A percentile compares a stretch with the other conserved stretches of the same genome.
phyloP scores from a whole-genome alignment of 2,888 invertebrate genomes.

The Meta bourneti region DNA sequence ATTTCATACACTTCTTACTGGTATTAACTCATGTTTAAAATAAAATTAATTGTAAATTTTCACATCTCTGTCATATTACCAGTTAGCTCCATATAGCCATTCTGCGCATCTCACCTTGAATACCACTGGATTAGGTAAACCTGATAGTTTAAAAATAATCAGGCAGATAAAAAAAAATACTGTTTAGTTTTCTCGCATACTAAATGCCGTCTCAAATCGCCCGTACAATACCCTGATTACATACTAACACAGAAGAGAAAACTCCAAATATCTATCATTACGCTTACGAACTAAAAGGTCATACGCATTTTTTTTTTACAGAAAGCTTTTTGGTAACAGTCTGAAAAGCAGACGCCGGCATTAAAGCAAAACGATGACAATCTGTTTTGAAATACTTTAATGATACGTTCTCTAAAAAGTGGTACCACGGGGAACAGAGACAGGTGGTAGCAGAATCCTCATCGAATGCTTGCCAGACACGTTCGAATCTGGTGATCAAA shows the following conservation, averaged over 20 bases:
- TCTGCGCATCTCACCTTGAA: no score
- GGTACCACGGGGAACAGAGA: not conserved
- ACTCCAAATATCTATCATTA: constrained; percentile 48
- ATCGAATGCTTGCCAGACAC: constrained; percentile 48
- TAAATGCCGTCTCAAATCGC: not conserved
- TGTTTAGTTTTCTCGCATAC: no score
- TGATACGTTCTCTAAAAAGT: constrained; percentile 32
- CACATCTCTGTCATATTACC: no score
- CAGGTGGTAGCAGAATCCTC: constrained; percentile 52
- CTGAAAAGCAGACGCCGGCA: not conserved
- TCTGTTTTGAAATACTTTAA: constrained; percentile 56
- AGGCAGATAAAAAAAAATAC: not conserved
- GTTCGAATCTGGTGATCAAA: constrained; percentile 53
- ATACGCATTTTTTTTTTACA: constrained; percentile 12
- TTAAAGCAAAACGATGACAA: constrained; percentile 17
- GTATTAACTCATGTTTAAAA: no score
- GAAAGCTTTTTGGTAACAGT: no score
- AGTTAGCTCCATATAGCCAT: no score
- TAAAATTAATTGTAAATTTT: no score
- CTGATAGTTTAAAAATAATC: not conserved
- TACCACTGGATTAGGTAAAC: not conserved
- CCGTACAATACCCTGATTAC: constrained; percentile 28
- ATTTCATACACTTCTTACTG: no score
- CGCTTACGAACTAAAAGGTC: constrained; percentile 32
- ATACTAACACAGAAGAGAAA: constrained; percentile 5